Percentiles rank a stretch among this genome's conserved stretches.
These are phyloP conservation scores for Andricus quercusramuli DNA, from an alignment of 2,888 invertebrate species.

Conservation along the genomic window DNA sequence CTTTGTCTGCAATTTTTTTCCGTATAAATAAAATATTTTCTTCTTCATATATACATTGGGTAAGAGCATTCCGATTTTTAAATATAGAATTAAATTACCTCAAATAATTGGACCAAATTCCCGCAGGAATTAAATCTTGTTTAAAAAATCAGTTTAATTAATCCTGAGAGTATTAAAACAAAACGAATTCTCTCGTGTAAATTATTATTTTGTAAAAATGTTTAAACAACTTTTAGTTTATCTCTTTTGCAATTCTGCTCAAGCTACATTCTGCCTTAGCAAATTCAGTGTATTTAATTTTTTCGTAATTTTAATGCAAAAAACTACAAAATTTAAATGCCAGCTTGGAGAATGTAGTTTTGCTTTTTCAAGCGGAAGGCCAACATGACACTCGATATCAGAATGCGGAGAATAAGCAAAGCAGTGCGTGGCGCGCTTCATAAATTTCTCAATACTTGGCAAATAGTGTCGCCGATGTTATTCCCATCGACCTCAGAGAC, in stretches of 20 bases:
- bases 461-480: slow-evolving; percentile 58
- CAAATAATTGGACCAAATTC: too few relatives aligned
- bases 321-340: slow-evolving; percentile 33
- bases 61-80: background rate
- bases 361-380: slow-evolving; percentile 21
- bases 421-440: slow-evolving; percentile 54
- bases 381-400: slow-evolving; percentile 41
- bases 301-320: slow-evolving; percentile 22
- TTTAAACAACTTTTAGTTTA: background rate
- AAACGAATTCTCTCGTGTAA: too few relatives aligned
- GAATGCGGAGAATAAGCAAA: slow-evolving; percentile 17
- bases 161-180: too few relatives aligned
- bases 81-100: background rate
- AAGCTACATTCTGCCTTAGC: background rate
- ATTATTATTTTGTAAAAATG: background rate
- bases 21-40: background rate
- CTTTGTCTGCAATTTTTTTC: background rate
- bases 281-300: slow-evolving; percentile 4
- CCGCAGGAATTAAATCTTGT: too few relatives aligned
- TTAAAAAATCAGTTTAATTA: too few relatives aligned
- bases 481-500: slow-evolving; percentile 42
- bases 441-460: slow-evolving; percentile 65
- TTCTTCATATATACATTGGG: background rate
- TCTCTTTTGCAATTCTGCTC: background rate
- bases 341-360: slow-evolving; percentile 3